Evolutionary conservation across 2,797 vertebrate genomes (phyloP).

Genomic region (Halcyon smyrnensis): DNA sequence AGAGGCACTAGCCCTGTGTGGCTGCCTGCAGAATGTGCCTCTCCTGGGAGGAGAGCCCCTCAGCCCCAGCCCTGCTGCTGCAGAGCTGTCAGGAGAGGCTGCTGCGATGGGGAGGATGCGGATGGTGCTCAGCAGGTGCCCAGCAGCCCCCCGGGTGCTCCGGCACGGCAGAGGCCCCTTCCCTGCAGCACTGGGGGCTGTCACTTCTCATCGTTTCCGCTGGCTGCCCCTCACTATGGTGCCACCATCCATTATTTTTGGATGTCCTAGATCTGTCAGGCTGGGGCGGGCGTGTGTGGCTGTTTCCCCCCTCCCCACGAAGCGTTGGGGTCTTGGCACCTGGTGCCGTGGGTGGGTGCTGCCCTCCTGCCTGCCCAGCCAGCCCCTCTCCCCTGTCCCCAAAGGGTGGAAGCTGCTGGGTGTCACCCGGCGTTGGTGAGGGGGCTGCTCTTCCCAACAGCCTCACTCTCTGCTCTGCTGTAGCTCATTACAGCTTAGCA

Average conservation of each 20-base stretch:
- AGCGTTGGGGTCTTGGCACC: background rate
- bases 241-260: constrained; percentile 39
- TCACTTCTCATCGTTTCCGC: constrained; percentile 45
- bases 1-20: accelerated
- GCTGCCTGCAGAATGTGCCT: accelerated
- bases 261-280: constrained; percentile 72
- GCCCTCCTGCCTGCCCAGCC: background rate
- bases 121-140: background rate
- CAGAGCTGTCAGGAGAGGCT: accelerated
- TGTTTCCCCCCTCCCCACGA: accelerated
- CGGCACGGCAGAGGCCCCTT: accelerated
- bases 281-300: background rate
- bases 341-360: background rate
- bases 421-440: accelerated
- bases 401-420: background rate
- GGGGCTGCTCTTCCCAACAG: background rate
- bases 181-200: background rate
- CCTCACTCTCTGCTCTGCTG: background rate
- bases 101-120: accelerated
- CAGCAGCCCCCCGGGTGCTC: background rate
- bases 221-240: background rate
- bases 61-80: background rate
- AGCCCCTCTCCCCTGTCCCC: background rate
- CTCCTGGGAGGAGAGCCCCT: background rate
- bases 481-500: background rate